These are phyloP conservation scores for Aphaenogaster rudis DNA, from an alignment of 1,140 invertebrate species.

Conservation along the genomic window DNA sequence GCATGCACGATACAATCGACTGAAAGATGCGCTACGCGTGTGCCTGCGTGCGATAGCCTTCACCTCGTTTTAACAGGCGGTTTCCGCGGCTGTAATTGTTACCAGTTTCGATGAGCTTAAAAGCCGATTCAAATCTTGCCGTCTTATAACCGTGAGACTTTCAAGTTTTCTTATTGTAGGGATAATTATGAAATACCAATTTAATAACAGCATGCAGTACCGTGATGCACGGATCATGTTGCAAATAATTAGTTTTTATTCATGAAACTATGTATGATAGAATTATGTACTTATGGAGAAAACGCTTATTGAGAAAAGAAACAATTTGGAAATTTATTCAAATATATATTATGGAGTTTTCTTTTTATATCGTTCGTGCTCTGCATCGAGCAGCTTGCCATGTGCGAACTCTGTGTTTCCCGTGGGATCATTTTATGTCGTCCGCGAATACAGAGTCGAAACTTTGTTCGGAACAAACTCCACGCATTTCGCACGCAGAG, in stretches of 20 bases:
- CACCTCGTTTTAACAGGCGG: constrained; percentile 84
- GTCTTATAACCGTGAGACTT: constrained; percentile 3
- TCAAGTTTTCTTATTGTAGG: background rate
- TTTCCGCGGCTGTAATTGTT: constrained; percentile 81
- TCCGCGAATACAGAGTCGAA: constrained; percentile 4
- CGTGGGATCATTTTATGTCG: background rate
- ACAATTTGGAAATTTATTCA: background rate
- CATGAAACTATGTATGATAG: background rate
- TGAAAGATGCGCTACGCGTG: background rate
- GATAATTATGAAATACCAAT: constrained; percentile 14
- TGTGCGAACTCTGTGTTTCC: background rate
- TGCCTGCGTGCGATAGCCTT: constrained; percentile 81
- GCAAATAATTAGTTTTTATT: background rate
- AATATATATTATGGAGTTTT: background rate
- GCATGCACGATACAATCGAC: constrained; percentile 16
- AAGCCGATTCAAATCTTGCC: constrained; percentile 41
- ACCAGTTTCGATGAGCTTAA: constrained; percentile 61
- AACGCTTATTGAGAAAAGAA: background rate
- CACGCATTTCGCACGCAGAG: constrained; percentile 26
- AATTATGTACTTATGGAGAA: background rate
- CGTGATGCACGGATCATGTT: background rate
- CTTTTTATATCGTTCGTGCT: background rate
- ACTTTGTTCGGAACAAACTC: constrained; percentile 25
- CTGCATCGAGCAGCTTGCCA: background rate
- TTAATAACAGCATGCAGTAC: background rate